Percentiles rank a stretch among this genome's conserved stretches.
These are phyloP conservation scores for Agrypnia vestita DNA, from an alignment of 1,140 invertebrate species.

Conservation along the genomic window DNA sequence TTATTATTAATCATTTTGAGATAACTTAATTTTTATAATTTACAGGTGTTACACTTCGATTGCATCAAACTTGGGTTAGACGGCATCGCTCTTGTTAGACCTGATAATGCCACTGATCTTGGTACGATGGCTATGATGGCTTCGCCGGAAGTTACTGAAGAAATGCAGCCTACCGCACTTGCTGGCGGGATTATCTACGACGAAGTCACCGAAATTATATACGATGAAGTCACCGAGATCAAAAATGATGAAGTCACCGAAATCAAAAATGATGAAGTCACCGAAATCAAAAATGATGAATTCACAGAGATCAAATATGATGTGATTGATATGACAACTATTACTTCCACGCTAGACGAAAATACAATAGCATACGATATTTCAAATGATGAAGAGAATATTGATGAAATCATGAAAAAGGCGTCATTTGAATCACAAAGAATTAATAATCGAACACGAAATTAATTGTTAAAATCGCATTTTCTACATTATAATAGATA, in stretches of 20 bases:
- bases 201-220: slow-evolving; percentile 64
- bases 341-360: background rate
- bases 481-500: too few relatives aligned
- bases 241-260: too few relatives aligned
- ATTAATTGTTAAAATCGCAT: too few relatives aligned
- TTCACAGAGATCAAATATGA: slow-evolving; percentile 59
- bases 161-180: too few relatives aligned
- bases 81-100: slow-evolving; percentile 75
- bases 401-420: background rate
- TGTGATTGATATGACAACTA: background rate
- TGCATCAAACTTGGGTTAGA: slow-evolving; percentile 77
- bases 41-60: slow-evolving; percentile 78
- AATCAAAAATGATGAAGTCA: too few relatives aligned
- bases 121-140: background rate
- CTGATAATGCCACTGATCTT: slow-evolving; percentile 61
- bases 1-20: too few relatives aligned
- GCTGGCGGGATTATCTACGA: slow-evolving; percentile 62
- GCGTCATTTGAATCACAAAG: too few relatives aligned
- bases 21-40: slow-evolving; percentile 20
- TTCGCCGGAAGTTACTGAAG: too few relatives aligned
- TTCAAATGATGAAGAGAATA: background rate
- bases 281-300: too few relatives aligned
- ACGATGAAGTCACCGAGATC: too few relatives aligned
- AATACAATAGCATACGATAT: background rate
- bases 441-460: too few relatives aligned